Conservation (phyloP, 2,888 invertebrate species). For the Pherbina coryleti region DNA sequence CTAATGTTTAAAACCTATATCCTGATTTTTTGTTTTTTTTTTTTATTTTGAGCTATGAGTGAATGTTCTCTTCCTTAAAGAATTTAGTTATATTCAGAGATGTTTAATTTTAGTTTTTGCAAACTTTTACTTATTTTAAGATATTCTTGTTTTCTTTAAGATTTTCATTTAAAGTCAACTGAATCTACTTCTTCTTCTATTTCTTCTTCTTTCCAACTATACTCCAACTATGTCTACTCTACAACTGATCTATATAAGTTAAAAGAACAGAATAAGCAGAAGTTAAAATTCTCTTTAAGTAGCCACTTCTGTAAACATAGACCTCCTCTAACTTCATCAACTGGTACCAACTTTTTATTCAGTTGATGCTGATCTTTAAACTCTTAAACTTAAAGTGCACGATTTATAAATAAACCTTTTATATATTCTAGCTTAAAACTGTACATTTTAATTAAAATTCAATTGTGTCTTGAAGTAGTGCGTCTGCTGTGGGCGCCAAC, state of each 20-base stretch:
- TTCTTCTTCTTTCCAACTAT: too few species aligned
- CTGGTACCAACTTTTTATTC: too few species aligned
- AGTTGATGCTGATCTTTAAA: too few species aligned
- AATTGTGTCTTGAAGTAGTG: too few species aligned
- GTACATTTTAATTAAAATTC: too few species aligned
- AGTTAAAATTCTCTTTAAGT: background rate
- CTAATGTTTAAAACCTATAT: background rate
- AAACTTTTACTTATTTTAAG: background rate
- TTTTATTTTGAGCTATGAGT: background rate
- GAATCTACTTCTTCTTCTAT: background rate
- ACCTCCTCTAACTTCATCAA: too few species aligned
- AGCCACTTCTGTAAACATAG: background rate
- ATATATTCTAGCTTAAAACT: too few species aligned
- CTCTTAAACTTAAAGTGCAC: too few species aligned
- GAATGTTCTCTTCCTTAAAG: slow-evolving; percentile 3
- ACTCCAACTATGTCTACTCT: too few species aligned
- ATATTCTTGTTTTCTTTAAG: background rate
- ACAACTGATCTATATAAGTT: background rate
- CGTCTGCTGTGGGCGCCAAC: too few species aligned
- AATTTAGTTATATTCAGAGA: slow-evolving; percentile 28
- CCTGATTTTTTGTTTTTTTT: slow-evolving; percentile 7
- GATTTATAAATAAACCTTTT: too few species aligned
- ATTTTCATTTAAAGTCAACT: slow-evolving; percentile 35
- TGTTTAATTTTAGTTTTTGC: slow-evolving; percentile 12
- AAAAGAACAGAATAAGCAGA: background rate